phyloP scores from a whole-genome alignment of 2,888 invertebrate genomes.

The Drosophila mulleri region DNA sequence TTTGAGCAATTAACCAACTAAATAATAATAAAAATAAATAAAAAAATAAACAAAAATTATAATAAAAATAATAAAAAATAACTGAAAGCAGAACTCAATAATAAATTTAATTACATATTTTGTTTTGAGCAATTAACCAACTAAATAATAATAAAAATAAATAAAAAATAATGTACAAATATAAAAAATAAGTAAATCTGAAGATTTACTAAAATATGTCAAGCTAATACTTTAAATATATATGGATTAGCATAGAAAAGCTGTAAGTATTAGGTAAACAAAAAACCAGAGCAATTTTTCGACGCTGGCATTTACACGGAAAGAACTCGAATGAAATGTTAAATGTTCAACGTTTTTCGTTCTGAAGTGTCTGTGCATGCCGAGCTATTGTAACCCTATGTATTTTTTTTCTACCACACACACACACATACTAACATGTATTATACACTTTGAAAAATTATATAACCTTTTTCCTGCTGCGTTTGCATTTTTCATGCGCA shows the following conservation, averaged over 20 bases:
- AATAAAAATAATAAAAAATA: too few relatives aligned
- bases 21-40: background rate
- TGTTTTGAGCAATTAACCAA: too few relatives aligned
- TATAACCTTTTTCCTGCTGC: constrained; percentile 23
- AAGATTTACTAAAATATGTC: rapidly evolving
- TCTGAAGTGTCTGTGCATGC: constrained; percentile 3
- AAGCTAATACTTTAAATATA: background rate
- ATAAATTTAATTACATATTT: too few relatives aligned
- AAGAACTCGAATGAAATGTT: constrained; percentile 19
- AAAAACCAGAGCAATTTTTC: background rate
- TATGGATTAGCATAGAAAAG: background rate
- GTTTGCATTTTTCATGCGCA: constrained; percentile 39
- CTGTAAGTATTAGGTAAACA: background rate
- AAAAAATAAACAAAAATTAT: too few relatives aligned
- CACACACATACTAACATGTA: background rate
- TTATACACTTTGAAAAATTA: constrained; percentile 16
- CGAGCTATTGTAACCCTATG: constrained; percentile 5
- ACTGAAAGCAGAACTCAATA: too few relatives aligned
- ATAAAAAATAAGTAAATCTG: background rate
- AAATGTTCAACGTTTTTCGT: constrained; percentile 14
- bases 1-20: too few relatives aligned
- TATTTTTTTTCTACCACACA: background rate
- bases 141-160: too few relatives aligned
- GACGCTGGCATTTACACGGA: constrained; percentile 10
- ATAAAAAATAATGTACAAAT: background rate